Evolutionary conservation across 2,888 invertebrate genomes (phyloP).

Genomic region (Callyntrura sp.): DNA sequence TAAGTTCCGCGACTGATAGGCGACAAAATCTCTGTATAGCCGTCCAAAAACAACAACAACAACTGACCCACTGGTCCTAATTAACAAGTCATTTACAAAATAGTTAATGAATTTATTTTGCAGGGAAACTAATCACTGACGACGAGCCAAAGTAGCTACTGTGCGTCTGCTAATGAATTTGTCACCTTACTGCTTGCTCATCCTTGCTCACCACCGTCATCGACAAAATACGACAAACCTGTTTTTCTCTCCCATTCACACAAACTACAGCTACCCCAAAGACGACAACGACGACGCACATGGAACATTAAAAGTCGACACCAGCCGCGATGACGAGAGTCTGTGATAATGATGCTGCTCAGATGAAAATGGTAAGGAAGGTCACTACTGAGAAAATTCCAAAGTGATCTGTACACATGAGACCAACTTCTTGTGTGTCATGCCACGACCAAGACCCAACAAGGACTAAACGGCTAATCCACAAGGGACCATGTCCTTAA

Average conservation of each 20-base stretch:
- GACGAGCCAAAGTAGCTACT: background rate
- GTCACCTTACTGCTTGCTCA: conserved; percentile 18
- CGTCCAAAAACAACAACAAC: background rate
- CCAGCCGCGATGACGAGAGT: too few relatives aligned
- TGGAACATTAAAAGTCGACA: background rate
- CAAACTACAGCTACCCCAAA: background rate
- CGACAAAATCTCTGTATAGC: background rate
- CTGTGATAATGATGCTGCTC: background rate
- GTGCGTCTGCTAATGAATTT: conserved; percentile 18
- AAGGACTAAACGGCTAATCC: conserved; percentile 77
- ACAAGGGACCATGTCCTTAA: conserved; percentile 77
- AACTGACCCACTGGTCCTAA: conserved; percentile 40
- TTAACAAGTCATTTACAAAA: conserved; percentile 15
- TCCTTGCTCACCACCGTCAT: background rate
- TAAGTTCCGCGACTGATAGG: conserved; percentile 34
- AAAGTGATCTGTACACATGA: conserved; percentile 7
- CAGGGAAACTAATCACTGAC: background rate
- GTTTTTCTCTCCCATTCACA: conserved; percentile 4
- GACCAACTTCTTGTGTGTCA: conserved; percentile 67
- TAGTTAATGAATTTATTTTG: conserved; percentile 38
- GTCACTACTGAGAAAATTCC: conserved; percentile 37
- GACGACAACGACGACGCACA: conserved; percentile 6
- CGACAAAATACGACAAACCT: background rate
- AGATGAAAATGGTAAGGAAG: conserved; percentile 32
- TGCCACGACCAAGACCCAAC: conserved; percentile 74